These are phyloP conservation scores for Setophaga kirtlandii DNA, from an alignment of 2,113 vertebrate genomes.

Conservation along the genomic window DNA sequence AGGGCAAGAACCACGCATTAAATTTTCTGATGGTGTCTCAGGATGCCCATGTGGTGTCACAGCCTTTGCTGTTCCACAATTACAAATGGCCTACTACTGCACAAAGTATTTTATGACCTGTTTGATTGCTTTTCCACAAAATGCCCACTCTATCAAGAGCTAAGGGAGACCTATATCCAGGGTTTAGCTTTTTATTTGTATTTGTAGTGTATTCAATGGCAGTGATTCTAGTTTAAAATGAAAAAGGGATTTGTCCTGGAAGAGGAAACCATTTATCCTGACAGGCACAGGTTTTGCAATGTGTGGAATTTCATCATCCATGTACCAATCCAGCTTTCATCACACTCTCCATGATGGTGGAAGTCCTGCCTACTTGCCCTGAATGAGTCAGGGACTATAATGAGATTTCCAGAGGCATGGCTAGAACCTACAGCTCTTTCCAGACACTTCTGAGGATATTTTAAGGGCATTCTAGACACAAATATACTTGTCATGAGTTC, in stretches of 20 bases:
- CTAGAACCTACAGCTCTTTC: background rate
- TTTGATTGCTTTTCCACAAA: constrained; percentile 36
- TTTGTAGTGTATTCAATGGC: background rate
- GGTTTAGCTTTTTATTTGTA: background rate
- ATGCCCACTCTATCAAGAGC: background rate
- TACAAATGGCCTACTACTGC: background rate
- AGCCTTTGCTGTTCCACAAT: background rate
- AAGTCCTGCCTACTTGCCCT: background rate
- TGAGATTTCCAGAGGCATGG: constrained; percentile 6
- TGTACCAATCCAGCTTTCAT: constrained; percentile 30
- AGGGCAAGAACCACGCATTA: background rate
- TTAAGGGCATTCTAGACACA: background rate
- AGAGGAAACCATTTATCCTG: background rate
- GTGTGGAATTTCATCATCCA: background rate
- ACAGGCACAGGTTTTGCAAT: background rate
- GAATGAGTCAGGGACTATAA: constrained; percentile 18
- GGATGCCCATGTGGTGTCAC: background rate
- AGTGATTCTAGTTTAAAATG: background rate
- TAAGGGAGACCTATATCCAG: background rate
- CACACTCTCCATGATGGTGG: background rate
- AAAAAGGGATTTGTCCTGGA: constrained; percentile 14
- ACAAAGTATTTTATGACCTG: background rate
- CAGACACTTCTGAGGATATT: background rate
- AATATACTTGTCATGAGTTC: background rate
- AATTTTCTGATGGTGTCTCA: background rate